Evolutionary conservation across 2,797 vertebrate species (phyloP).

Genomic region (Xyrichtys novacula): DNA sequence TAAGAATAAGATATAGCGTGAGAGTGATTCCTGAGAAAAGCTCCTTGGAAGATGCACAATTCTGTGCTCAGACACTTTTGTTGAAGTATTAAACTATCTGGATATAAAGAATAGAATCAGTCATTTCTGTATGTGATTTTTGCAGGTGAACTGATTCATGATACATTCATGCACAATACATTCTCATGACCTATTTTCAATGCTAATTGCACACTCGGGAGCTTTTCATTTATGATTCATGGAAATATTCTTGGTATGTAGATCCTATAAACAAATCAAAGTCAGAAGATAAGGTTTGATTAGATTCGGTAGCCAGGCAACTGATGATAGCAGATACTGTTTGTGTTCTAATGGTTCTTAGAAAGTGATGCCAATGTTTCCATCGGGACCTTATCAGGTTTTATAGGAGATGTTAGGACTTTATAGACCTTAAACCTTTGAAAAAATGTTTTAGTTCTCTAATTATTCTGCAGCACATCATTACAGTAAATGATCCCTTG

Average conservation of each 20-base stretch:
- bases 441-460: too few relatives aligned
- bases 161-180: not conserved
- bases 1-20: too few relatives aligned
- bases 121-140: not conserved
- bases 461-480: too few relatives aligned
- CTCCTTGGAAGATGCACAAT: too few relatives aligned
- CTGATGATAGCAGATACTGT: not conserved
- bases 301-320: conserved; percentile 8
- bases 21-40: too few relatives aligned
- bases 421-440: not conserved
- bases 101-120: too few relatives aligned
- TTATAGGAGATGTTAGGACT: conserved; percentile 10
- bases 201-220: not conserved
- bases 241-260: not conserved
- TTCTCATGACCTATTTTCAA: not conserved
- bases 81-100: too few relatives aligned
- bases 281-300: conserved; percentile 33
- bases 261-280: conserved; percentile 37
- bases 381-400: conserved; percentile 9
- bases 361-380: conserved; percentile 2
- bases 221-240: not conserved
- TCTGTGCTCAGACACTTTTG: too few relatives aligned
- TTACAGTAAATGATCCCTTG: too few relatives aligned
- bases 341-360: conserved; percentile 1
- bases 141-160: not conserved